Evolutionary conservation across 2,113 vertebrate species (phyloP).

Genomic region (Oceanodroma tethys): DNA sequence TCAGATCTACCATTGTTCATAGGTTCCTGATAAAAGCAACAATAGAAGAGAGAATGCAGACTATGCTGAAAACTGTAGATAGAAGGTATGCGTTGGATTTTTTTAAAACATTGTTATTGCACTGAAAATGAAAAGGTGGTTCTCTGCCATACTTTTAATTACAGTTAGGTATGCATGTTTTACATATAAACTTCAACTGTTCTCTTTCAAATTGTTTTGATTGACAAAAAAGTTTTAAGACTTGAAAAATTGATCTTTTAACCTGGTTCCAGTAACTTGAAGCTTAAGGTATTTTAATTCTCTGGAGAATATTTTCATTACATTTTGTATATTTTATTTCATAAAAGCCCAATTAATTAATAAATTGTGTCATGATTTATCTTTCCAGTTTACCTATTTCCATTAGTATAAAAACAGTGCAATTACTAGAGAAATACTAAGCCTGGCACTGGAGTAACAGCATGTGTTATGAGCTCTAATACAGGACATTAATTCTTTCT

Average conservation of each 20-base stretch:
- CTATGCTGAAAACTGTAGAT: slow-evolving; percentile 94
- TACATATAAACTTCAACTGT: background rate
- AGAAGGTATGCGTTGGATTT: slow-evolving; percentile 76
- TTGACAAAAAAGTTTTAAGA: background rate
- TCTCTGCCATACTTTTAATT: background rate
- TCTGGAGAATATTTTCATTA: background rate
- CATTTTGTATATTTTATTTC: background rate
- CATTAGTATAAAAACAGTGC: background rate
- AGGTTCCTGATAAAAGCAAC: slow-evolving; percentile 97
- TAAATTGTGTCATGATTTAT: background rate
- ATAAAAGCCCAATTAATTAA: background rate
- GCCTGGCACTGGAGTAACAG: background rate
- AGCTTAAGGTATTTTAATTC: background rate
- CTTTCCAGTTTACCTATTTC: background rate
- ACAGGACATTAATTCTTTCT: background rate
- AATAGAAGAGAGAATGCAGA: slow-evolving; percentile 97
- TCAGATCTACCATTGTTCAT: slow-evolving; percentile 95
- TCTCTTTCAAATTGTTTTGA: background rate
- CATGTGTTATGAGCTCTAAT: background rate
- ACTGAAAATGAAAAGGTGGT: background rate
- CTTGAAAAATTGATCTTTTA: background rate
- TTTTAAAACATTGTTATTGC: background rate
- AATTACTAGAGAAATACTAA: background rate
- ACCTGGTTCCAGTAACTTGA: background rate
- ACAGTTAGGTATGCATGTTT: background rate